Evolutionary conservation across 2,113 vertebrate genomes (phyloP), one percentile per base, ranked within the genome.

Genomic region (Nesogale talazaci): DNA sequence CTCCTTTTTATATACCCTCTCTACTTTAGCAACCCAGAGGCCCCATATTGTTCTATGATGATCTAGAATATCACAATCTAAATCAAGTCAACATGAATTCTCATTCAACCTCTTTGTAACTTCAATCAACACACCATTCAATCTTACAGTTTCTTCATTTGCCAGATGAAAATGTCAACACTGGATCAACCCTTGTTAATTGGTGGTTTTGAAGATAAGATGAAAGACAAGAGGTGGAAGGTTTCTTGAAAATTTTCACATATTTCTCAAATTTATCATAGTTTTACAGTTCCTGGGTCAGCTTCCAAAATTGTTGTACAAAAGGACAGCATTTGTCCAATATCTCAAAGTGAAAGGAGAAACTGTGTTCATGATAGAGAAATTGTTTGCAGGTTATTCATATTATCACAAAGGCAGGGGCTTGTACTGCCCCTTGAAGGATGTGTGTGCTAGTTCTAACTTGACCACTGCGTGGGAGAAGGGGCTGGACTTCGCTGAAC

Each of bases 111-210:
- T 91, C 59, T 59, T 2, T 42, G 59, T 38, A 23, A 59, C 14
- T 14, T 14, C 23, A 89, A 11, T 23, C 15, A 46, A 6, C 15
- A 86, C 85, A 42, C 59, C 83, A 69, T 27, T 86, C 27, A 5
- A 3, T 42, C 17, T 92, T 76, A 74, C 1, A 8, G 59, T 83
- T 77, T 88, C 36, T 59, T 56, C 34, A 16, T 80, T 80, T 69
- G 59, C 80, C 65, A 74, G 56, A 40, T 57, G 74, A 86, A 94
- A 94, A 82, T 78, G 34, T 81, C 74, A 75, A 7, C 69, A 27
- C 15, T 31, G 61, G 22, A 4, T 75, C n/a, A 34, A 59, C 59
- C 29, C 38, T 52, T 72, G 40, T 70, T 80, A 74, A 36, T 70
- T 56, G 15, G 16, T 38, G n/a, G 2, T 22, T 4, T 14, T 69